Base-by-base conservation (phyloP, 2,113 vertebrate genomes). In the Pao palembangensis region DNA sequence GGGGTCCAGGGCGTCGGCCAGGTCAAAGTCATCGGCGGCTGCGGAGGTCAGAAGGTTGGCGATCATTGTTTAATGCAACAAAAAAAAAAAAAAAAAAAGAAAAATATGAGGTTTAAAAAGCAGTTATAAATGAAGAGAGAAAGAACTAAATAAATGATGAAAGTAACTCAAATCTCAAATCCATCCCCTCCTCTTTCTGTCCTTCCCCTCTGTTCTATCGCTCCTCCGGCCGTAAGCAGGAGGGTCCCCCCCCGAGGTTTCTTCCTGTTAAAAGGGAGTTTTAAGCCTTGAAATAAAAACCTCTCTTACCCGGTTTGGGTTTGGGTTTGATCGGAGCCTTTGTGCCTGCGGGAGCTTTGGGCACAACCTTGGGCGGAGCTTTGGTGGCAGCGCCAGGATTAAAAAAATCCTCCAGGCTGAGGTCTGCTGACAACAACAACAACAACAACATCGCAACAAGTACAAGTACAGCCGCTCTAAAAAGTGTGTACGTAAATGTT, bases 1-100 rank as follows among this genome's bases (percentile, higher is more conserved):
- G 49, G 89, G 88, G 75, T 93, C 84, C 53, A 96, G 57, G 34
- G 93, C 95, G 82, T 98, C 95, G 17, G 63, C 8, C 75, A 97
- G 89, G 81, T 93, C 63, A 0, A 96, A 78, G 13, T 86, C 93
- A 61, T 46, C 61, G 38, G 34, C 17, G 69, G 67, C 20, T 88
- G 67, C 34, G 58, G 58, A 50, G 69, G 47, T 71, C 55, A 71
- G 54, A 69, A 57, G 42, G 48, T 66, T 6, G 55, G 13, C 3
- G 1, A 2, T 65, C 41, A 68, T 34, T 3, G 56, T 38, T 41
- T 25, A 46, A 1, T 46, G 38, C 48, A 50, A 64, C 25, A 63
- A 47, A 1, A 44, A 28, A 8, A 38, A 38, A 63, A 47, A 1
- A 44, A 28, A 8, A 38, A 38, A 49, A 15, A 11, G 14, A 42